Base-by-base conservation (phyloP, 2,888 invertebrate species). In the Dioctria linearis region DNA sequence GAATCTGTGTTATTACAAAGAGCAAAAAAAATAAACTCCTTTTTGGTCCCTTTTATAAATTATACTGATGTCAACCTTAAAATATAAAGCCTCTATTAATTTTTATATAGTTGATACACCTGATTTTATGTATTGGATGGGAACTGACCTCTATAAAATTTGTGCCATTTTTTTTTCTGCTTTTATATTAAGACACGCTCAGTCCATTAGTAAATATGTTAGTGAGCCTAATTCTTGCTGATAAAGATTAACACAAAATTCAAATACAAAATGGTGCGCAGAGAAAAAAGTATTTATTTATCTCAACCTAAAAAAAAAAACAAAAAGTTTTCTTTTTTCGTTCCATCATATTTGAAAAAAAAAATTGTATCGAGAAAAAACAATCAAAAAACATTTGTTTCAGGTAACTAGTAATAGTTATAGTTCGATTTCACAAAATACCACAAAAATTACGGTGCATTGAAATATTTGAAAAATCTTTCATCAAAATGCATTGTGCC, bases 401-500 rank as follows among this genome's bases (percentile, higher is more conserved):
- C 54, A 25, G 9, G 42, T 61, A 69, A 61, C 40, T 79, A 69
- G 46, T 69, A 40, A 59, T 59, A n/a, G 37, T 37, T 73, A 67
- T 54, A 71, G 51, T 46, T 71, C 63, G 69, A 57, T 66, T 79
- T 75, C 65, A 79, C 76, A 81, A 81, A 80, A 69, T 81, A 79
- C 80, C 75, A 82, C 76, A 78, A 82, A 79, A 81, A 78, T 83
- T 79, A 79, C 79, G 71, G 79, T 79, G 79, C 79, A 79, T 79
- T 79, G 51, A 79, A 79, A 79, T 49, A 81, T 73, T 61, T 81
- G 80, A 78, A 78, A 81, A 80, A 63, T 80, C 57, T 80, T 71
- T 73, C 63, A 73, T 76, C 63, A 81, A 81, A 83, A 83, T 82
- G 82, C 82, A 83, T 67, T 83, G 83, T 82, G 82, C 82, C 82